Base-by-base conservation (phyloP, 1,140 invertebrate species). In the Drosophila kohkoa region DNA sequence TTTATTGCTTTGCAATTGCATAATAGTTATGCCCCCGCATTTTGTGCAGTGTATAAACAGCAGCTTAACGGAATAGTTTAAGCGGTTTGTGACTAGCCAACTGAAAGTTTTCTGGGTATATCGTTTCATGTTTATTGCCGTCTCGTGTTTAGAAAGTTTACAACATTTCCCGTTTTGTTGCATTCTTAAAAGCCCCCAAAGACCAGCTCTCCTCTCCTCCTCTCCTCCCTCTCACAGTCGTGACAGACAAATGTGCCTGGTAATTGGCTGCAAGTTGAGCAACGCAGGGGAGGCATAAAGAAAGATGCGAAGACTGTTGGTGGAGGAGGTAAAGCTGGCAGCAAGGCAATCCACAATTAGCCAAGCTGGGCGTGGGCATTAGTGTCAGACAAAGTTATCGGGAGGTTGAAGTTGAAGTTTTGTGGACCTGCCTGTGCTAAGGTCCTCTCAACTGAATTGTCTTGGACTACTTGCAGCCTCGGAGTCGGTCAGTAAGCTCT, bases 401-500 rank as follows among this genome's bases (percentile, higher is more conserved):
- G 63, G 74, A 6, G 66, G 55, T 13, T 25, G 20, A 25, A 25
- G 20, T 25, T 4, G 75, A 76, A 82, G 59, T 81, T 75, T 69
- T 35, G 52, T 25, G 20, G 20, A 25, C 20, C 20, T 25, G 48
- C 77, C 52, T 63, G 55, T 7, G 0, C 30, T 51, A 55, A 70
- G 74, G 72, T 77, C 55, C 65, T 67, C 49, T 64, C 55, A 71
- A 71, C 71, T 69, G 60, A 68, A 78, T 63, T 57, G 76, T 45
- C 46, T 78, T 76, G 11, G 11, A 43, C 41, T 78, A 20, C 62
- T 77, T 87, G 32, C 75, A 90, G 87, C 90, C 13, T 91, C 91
- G 20, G 91, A 92, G 74, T 88, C 91, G 65, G 89, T 92, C 75
- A 91, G 86, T 77, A 92, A 92, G 85, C 89, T 92, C 52, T 92